phyloP scores from a whole-genome alignment of 2,888 invertebrate genomes.

The Drosophila rellima region DNA sequence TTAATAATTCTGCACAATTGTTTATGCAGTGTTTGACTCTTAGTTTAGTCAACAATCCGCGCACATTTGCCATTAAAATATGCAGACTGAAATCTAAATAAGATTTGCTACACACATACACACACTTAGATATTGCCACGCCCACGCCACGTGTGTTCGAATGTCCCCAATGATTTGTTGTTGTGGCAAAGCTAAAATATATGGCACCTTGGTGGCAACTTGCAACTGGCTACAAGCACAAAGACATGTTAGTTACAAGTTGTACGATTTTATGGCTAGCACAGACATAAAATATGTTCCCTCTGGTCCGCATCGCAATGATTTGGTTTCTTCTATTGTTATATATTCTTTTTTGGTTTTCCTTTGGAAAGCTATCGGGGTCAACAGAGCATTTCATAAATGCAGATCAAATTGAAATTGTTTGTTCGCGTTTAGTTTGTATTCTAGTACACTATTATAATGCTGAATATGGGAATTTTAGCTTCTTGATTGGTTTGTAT shows the following conservation, averaged over 20 bases:
- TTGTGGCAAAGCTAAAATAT: constrained; percentile 54
- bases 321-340: constrained; percentile 19
- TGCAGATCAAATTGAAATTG: constrained; percentile 58
- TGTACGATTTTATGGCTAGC: constrained; percentile 55
- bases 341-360: not conserved
- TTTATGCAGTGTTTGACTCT: constrained; percentile 16
- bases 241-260: constrained; percentile 68
- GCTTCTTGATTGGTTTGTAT: not conserved
- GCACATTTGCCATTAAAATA: constrained; percentile 55
- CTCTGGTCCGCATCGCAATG: constrained; percentile 48
- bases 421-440: constrained; percentile 15
- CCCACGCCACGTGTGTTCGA: constrained; percentile 42
- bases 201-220: constrained; percentile 64
- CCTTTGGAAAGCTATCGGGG: constrained; percentile 9
- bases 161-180: constrained; percentile 64
- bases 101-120: constrained; percentile 16
- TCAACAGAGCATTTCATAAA: constrained; percentile 50
- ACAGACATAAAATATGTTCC: constrained; percentile 63
- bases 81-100: constrained; percentile 45
- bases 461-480: not conserved
- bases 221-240: constrained; percentile 40
- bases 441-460: constrained; percentile 3
- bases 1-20: constrained; percentile 9
- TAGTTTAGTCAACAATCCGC: constrained; percentile 40
- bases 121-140: constrained; percentile 8